phyloP scores from a whole-genome alignment of 2,888 invertebrate genomes.

The Brachynemurus nebulosus region DNA sequence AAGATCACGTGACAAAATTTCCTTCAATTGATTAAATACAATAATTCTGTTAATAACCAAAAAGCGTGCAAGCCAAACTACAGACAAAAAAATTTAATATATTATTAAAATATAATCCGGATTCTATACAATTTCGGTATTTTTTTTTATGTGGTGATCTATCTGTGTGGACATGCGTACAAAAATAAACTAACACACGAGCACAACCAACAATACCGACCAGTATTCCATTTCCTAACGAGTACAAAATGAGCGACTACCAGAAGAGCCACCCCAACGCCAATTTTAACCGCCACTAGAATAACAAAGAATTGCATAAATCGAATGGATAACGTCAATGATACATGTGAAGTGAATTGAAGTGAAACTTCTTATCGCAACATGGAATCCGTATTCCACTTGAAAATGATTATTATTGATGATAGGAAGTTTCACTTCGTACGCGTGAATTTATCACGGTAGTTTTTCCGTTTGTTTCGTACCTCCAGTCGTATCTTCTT shows the following conservation, averaged over 20 bases:
- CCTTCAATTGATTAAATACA: too few relatives aligned
- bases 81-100: too few relatives aligned
- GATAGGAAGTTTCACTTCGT: too few relatives aligned
- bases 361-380: constrained; percentile 9
- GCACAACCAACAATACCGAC: constrained; percentile 38
- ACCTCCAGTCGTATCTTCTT: constrained; percentile 8
- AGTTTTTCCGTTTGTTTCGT: constrained; percentile 4
- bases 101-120: too few relatives aligned
- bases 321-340: constrained; percentile 4
- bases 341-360: neutral
- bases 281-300: constrained; percentile 79
- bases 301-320: constrained; percentile 33
- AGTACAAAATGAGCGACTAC: constrained; percentile 75
- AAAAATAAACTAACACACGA: constrained; percentile 5
- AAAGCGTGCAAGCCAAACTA: too few relatives aligned
- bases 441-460: too few relatives aligned
- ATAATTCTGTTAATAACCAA: too few relatives aligned
- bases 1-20: too few relatives aligned
- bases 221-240: constrained; percentile 60
- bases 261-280: constrained; percentile 71
- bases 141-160: too few relatives aligned
- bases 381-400: too few relatives aligned
- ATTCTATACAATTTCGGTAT: too few relatives aligned
- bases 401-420: too few relatives aligned
- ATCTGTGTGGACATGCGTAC: neutral